Evolutionary conservation across 1,140 invertebrate species (phyloP).

Genomic region (Saccostrea echinata): DNA sequence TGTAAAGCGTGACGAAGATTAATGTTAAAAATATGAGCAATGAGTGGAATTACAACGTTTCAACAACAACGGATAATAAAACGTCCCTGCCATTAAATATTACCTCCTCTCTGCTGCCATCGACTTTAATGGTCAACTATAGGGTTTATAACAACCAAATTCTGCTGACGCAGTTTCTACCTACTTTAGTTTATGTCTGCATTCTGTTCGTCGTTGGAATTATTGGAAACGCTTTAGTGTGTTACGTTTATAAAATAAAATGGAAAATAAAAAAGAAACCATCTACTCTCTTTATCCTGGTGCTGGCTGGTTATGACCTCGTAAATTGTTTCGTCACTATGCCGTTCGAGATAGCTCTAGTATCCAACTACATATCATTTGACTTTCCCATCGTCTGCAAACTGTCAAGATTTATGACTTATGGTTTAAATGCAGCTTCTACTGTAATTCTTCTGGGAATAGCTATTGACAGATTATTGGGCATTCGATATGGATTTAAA

Average conservation of each 20-base stretch:
- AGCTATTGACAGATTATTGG: conserved; percentile 50
- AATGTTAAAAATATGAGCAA: background rate
- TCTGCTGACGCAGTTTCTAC: conserved; percentile 17
- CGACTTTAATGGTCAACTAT: background rate
- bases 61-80: background rate
- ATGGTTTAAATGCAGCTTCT: conserved; percentile 47
- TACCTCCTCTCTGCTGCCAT: background rate
- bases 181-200: conserved; percentile 49
- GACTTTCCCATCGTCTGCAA: conserved; percentile 51
- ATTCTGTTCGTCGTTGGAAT: conserved; percentile 48
- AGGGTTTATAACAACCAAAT: background rate
- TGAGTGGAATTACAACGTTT: background rate
- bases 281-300: conserved; percentile 54
- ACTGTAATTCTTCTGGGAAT: conserved; percentile 51
- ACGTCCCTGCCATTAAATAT: background rate
- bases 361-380: conserved; percentile 47
- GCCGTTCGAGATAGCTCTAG: conserved; percentile 49
- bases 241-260: conserved; percentile 54
- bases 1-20: background rate
- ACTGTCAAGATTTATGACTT: conserved; percentile 48
- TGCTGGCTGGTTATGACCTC: conserved; percentile 48
- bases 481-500: conserved; percentile 43
- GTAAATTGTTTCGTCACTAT: conserved; percentile 44
- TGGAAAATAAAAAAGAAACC: conserved; percentile 41
- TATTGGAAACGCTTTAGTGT: conserved; percentile 51